Percentiles rank a stretch among this genome's conserved stretches.
Conservation (phyloP, 1,140 invertebrate genomes). For the Dinothrombium tinctorium region DNA sequence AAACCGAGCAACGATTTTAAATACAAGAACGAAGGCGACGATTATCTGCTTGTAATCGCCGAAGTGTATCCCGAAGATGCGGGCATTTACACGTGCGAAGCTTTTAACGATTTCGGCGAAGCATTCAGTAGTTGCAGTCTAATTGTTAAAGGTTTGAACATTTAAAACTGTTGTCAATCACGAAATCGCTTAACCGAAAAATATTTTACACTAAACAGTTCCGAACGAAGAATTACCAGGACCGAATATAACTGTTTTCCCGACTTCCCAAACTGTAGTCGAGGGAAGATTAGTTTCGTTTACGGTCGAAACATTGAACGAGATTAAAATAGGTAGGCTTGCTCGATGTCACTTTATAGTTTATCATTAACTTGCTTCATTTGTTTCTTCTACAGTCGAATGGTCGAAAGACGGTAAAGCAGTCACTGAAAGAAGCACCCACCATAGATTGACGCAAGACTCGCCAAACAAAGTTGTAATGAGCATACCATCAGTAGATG, state of each 20-base stretch:
- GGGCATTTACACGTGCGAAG: constrained; percentile 79
- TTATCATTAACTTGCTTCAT: neutral
- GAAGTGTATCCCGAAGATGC: constrained; percentile 63
- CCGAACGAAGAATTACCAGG: constrained; percentile 58
- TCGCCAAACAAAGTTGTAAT: constrained; percentile 47
- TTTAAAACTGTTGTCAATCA: neutral
- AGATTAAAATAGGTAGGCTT: constrained; percentile 33
- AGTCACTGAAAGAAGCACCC: constrained; percentile 42
- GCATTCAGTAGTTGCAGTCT: constrained; percentile 69
- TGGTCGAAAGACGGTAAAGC: constrained; percentile 81
- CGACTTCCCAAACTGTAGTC: constrained; percentile 54
- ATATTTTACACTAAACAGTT: constrained; percentile 25
- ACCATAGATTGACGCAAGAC: constrained; percentile 48
- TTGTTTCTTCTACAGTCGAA: constrained; percentile 21
- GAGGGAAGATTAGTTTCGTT: constrained; percentile 57
- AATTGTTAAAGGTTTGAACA: constrained; percentile 28
- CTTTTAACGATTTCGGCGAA: constrained; percentile 60
- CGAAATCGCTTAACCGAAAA: neutral
- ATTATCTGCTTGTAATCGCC: constrained; percentile 62
- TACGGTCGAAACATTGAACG: constrained; percentile 46
- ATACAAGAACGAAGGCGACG: constrained; percentile 67
- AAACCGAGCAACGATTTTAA: constrained; percentile 88
- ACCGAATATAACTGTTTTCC: constrained; percentile 67
- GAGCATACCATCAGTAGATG: constrained; percentile 41
- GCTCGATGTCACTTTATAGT: neutral